Percentiles rank a stretch among this genome's conserved stretches.
Evolutionary conservation across 2,888 invertebrate genomes (phyloP).

Genomic region (Chrysolina americana): DNA sequence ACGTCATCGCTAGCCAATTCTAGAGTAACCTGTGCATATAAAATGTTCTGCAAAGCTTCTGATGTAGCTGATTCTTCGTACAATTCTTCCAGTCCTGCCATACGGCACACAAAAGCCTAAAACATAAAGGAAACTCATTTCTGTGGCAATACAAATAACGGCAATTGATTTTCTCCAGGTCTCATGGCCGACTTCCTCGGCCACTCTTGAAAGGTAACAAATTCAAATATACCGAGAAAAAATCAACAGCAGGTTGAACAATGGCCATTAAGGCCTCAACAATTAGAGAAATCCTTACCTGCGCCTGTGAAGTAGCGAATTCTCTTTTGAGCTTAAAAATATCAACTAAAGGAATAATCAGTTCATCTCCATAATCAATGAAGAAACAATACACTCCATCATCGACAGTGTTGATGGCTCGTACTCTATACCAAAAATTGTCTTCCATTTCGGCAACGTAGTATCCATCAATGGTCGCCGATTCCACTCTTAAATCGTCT

Average conservation of each 20-base stretch:
- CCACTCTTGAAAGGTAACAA: too few species aligned
- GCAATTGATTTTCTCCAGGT: too few species aligned
- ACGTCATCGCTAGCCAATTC: slow-evolving; percentile 68
- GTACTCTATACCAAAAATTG: slow-evolving; percentile 70
- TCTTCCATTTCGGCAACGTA: slow-evolving; percentile 68
- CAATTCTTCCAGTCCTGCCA: slow-evolving; percentile 81
- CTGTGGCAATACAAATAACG: background rate
- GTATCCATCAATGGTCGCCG: slow-evolving; percentile 65
- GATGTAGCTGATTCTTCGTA: slow-evolving; percentile 62
- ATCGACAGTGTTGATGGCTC: slow-evolving; percentile 62
- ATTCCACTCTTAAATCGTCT: slow-evolving; percentile 44
- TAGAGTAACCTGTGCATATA: slow-evolving; percentile 71
- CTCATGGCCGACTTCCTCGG: too few species aligned
- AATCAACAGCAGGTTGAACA: too few species aligned
- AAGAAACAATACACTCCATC: slow-evolving; percentile 73
- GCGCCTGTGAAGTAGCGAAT: slow-evolving; percentile 79
- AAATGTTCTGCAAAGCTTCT: slow-evolving; percentile 69
- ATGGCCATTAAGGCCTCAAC: too few species aligned
- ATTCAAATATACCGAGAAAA: too few species aligned
- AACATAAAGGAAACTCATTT: slow-evolving; percentile 43
- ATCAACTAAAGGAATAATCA: slow-evolving; percentile 71
- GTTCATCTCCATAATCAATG: slow-evolving; percentile 84
- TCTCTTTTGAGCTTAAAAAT: slow-evolving; percentile 76
- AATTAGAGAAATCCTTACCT: slow-evolving; percentile 69
- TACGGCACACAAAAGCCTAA: slow-evolving; percentile 78